A percentile compares a stretch with the other conserved stretches of the same genome.
Evolutionary conservation across 2,113 vertebrate genomes (phyloP).

Genomic region (Triplophysa tibetana): DNA sequence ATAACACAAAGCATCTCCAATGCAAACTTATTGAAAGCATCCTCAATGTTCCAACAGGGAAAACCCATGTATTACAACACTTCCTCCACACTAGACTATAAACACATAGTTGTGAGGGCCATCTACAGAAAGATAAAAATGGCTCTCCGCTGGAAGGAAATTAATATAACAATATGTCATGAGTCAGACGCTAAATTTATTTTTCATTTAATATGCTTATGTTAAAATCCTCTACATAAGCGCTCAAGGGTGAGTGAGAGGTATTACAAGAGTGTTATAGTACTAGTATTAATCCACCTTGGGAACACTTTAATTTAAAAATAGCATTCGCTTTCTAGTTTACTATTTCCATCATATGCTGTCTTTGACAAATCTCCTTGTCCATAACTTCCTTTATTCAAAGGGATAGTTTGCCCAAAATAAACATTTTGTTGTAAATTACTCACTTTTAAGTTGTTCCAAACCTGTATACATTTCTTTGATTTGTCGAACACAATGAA

Average conservation of each 20-base stretch:
- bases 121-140: neutral
- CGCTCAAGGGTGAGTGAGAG: neutral
- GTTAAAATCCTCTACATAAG: neutral
- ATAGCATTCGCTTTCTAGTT: too few relatives aligned
- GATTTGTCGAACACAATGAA: too few relatives aligned
- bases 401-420: too few relatives aligned
- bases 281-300: neutral
- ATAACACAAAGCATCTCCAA: neutral
- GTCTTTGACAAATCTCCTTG: too few relatives aligned
- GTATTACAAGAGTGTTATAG: neutral
- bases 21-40: neutral
- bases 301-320: neutral
- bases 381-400: too few relatives aligned
- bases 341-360: too few relatives aligned
- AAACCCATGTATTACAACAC: neutral
- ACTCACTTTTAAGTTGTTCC: too few relatives aligned
- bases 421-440: too few relatives aligned
- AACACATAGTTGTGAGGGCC: neutral
- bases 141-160: neutral
- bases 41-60: neutral
- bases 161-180: neutral
- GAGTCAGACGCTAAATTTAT: neutral
- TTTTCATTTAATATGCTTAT: neutral
- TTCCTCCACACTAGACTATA: neutral
- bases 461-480: too few relatives aligned